Base-by-base conservation (phyloP, 2,888 invertebrate species). In the Idaea biselata region DNA sequence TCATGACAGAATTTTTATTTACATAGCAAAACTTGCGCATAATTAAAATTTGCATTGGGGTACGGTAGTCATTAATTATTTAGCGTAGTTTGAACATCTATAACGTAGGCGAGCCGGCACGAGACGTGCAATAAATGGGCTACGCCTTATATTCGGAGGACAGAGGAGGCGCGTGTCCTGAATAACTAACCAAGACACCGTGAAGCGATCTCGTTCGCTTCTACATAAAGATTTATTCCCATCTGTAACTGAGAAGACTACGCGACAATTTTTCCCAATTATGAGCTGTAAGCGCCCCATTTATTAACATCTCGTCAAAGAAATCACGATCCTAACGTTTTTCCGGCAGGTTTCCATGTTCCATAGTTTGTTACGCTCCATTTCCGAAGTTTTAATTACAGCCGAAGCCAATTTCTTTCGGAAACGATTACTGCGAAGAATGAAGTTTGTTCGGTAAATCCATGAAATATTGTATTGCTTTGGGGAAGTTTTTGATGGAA, bases 221-320 rank as follows among this genome's bases (percentile, higher is more conserved):
- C 89, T 91, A 88, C 87, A 88, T 88, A 89, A 88, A 92, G 91
- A 92, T 91, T 92, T 90, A 92, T 91, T 86, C 88, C 85, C 87
- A 88, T 89, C 88, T 89, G 91, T 91, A 90, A 91, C 88, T 89
- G 89, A 91, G 91, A 85, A 79, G 86, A 78, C 82, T 85, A 91
- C 90, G 90, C 88, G 91, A 89, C 91, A 88, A 82, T 90, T 90
- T 91, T 91, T 90, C 87, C 87, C 89, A 91, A 91, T 91, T 91
- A 91, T 87, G 88, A 88, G 84, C 86, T 87, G 86, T 88, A 89
- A 90, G 89, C 86, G 84, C 79, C 80, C 84, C 87, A 89, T 91
- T 88, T 90, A 88, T 90, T 91, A 89, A 85, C 89, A 86, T 86
- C 89, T 89, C 87, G 86, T 91, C 89, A 88, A 80, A 83, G 81